Evolutionary conservation across 2,797 vertebrate genomes (phyloP).

Genomic region (Carcharodon carcharias): DNA sequence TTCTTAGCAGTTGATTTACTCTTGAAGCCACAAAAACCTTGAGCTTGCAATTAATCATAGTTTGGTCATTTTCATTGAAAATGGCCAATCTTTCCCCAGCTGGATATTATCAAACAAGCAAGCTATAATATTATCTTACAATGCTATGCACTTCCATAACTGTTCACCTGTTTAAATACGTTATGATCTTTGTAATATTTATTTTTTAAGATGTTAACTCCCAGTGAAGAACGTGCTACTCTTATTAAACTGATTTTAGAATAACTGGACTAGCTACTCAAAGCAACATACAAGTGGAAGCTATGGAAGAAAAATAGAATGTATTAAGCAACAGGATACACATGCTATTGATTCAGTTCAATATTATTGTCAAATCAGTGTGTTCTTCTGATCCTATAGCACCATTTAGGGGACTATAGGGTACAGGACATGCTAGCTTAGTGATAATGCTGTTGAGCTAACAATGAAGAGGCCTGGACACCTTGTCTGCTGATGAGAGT

Average conservation of each 20-base stretch:
- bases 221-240: neutral
- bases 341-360: neutral
- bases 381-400: neutral
- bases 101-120: conserved; percentile 54
- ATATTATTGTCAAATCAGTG: neutral
- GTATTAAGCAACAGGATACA: neutral
- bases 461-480: no score
- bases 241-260: neutral
- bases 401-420: neutral
- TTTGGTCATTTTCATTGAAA: conserved; percentile 65
- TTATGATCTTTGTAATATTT: neutral
- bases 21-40: conserved; percentile 74
- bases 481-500: no score
- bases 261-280: neutral
- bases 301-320: neutral
- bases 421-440: no score
- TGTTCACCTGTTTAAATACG: neutral
- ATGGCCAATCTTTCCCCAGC: conserved; percentile 61
- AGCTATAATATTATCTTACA: neutral
- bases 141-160: neutral
- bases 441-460: no score
- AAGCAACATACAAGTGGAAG: neutral
- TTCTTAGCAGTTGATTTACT: conserved; percentile 83
- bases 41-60: conserved; percentile 75
- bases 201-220: neutral